Percentiles rank a stretch among this genome's conserved stretches.
Evolutionary conservation across 2,797 vertebrate genomes (phyloP).

Genomic region (Perdix hodgsoniae): DNA sequence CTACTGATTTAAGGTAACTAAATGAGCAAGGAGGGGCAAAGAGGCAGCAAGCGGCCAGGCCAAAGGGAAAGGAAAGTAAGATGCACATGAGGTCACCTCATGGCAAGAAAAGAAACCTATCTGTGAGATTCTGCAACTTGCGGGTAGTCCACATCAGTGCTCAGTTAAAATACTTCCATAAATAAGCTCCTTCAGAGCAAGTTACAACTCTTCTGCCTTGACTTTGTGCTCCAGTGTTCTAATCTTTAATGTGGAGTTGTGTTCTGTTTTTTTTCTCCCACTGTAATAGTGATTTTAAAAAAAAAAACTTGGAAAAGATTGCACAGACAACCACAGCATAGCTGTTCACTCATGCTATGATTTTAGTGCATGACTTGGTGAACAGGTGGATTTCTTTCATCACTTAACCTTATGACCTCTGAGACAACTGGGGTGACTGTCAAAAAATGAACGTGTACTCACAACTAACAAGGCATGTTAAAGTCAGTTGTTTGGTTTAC

Average conservation of each 20-base stretch:
- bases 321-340: not conserved
- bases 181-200: slow-evolving; percentile 17
- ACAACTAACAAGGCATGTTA: slow-evolving; percentile 66
- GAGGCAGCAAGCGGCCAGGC: slow-evolving; percentile 66
- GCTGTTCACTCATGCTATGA: slow-evolving; percentile 29
- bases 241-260: not conserved
- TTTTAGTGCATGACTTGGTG: slow-evolving; percentile 25
- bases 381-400: slow-evolving; percentile 25
- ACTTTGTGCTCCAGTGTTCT: slow-evolving; percentile 6
- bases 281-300: not conserved
- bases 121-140: slow-evolving; percentile 21
- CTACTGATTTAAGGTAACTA: slow-evolving; percentile 9
- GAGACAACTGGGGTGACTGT: slow-evolving; percentile 38
- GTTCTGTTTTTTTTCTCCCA: not conserved
- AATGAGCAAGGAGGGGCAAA: slow-evolving; percentile 42
- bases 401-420: not conserved
- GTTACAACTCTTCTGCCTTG: not conserved
- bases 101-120: slow-evolving; percentile 71
- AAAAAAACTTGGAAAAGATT: slow-evolving; percentile 55
- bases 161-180: slow-evolving; percentile 68
- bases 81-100: slow-evolving; percentile 66
- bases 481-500: slow-evolving; percentile 65
- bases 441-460: slow-evolving; percentile 24
- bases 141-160: slow-evolving; percentile 63
- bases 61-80: slow-evolving; percentile 69